These are phyloP conservation scores for Rachycentron canadum DNA, from an alignment of 2,797 vertebrate species.

Conservation along the genomic window DNA sequence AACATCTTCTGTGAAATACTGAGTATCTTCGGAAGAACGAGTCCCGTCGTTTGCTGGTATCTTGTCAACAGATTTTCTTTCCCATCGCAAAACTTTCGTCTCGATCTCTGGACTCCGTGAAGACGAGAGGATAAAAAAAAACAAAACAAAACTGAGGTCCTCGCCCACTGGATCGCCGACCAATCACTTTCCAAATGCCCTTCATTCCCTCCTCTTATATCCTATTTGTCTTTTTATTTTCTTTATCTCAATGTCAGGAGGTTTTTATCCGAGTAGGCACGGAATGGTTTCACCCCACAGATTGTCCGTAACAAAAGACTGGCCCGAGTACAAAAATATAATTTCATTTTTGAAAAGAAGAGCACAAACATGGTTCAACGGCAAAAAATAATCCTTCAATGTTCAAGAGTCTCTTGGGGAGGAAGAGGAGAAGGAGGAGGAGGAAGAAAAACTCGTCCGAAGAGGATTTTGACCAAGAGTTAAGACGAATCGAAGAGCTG, in stretches of 20 bases:
- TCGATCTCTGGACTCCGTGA: constrained; percentile 22
- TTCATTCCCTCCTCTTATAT: constrained; percentile 48
- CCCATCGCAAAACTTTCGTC: not conserved
- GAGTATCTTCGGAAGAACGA: constrained; percentile 53
- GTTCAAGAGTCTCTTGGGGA: constrained; percentile 55
- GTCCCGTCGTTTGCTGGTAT: constrained; percentile 60
- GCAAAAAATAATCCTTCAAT: constrained; percentile 81
- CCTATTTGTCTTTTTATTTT: constrained; percentile 31
- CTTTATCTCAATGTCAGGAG: constrained; percentile 43
- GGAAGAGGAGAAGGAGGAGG: constrained; percentile 11
- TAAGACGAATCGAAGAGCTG: constrained; percentile 61
- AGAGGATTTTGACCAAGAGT: constrained; percentile 35
- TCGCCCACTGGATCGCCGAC: constrained; percentile 29
- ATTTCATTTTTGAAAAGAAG: constrained; percentile 75
- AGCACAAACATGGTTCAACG: constrained; percentile 65
- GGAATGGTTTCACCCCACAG: constrained; percentile 87
- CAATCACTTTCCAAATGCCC: constrained; percentile 61
- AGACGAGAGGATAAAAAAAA: constrained; percentile 15
- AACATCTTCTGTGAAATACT: not conserved
- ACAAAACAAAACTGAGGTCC: constrained; percentile 20
- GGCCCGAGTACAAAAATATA: constrained; percentile 87
- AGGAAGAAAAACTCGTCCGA: constrained; percentile 12
- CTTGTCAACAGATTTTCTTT: constrained; percentile 4
- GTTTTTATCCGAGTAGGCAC: constrained; percentile 86
- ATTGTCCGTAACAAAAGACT: constrained; percentile 82